Evolutionary conservation across 2,797 vertebrate species (phyloP).

Genomic region (Melanotaenia boesemani): DNA sequence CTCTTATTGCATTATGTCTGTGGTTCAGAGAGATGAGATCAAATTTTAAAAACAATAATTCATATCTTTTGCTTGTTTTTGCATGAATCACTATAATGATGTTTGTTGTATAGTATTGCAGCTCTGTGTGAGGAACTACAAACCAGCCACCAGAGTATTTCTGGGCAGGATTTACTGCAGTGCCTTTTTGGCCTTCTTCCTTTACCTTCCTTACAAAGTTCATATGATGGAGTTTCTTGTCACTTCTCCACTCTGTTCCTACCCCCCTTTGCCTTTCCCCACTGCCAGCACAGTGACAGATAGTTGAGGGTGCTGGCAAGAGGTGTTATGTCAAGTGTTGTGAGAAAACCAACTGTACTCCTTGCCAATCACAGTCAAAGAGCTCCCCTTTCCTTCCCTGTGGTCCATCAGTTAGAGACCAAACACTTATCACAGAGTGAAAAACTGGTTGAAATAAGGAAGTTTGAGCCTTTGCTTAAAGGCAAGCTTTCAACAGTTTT

Average conservation of each 20-base stretch:
- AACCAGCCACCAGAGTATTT: not conserved
- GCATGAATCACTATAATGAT: conserved; percentile 3
- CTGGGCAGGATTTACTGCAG: conserved; percentile 25
- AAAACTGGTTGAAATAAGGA: conserved; percentile 24
- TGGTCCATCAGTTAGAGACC: conserved; percentile 27
- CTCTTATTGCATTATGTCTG: conserved; percentile 42
- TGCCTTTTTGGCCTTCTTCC: conserved; percentile 35
- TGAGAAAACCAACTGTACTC: conserved; percentile 52
- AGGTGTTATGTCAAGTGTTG: conserved; percentile 65
- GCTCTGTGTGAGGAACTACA: conserved; percentile 1
- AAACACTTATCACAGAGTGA: conserved; percentile 12
- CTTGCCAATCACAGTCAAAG: conserved; percentile 62
- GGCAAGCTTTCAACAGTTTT: not conserved
- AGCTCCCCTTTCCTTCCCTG: conserved; percentile 1
- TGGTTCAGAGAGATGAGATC: conserved; percentile 28
- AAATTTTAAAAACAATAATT: conserved; percentile 12
- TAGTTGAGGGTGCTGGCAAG: conserved; percentile 59
- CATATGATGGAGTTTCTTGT: conserved; percentile 62
- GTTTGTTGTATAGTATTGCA: not conserved
- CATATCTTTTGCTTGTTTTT: conserved; percentile 41
- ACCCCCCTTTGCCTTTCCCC: conserved; percentile 28
- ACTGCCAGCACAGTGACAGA: conserved; percentile 67
- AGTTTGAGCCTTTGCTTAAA: conserved; percentile 17
- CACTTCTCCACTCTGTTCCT: conserved; percentile 39
- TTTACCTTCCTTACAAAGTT: conserved; percentile 45